Conservation (phyloP, 2,113 vertebrate genomes). For the Gallinago media region DNA sequence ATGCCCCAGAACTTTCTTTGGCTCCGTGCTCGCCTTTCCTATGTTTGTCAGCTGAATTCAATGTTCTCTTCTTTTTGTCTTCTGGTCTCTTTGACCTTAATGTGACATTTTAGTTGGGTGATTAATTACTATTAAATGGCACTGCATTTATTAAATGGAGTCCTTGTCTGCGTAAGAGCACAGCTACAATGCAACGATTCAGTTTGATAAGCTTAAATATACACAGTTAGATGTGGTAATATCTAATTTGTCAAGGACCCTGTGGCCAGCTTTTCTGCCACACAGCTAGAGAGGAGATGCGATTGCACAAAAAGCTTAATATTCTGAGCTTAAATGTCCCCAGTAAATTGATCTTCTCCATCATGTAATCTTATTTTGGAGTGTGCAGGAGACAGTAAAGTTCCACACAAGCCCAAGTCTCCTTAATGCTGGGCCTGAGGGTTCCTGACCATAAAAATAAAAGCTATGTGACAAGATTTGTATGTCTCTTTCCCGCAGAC, state of each 20-base stretch:
- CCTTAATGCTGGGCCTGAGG: conserved; percentile 75
- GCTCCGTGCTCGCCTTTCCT: conserved; percentile 57
- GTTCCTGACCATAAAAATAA: conserved; percentile 75
- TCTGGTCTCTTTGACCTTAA: conserved; percentile 81
- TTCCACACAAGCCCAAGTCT: conserved; percentile 69
- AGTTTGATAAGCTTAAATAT: conserved; percentile 83
- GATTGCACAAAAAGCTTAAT: conserved; percentile 73
- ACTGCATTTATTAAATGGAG: conserved; percentile 78
- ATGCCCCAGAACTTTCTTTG: conserved; percentile 67
- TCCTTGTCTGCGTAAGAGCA: conserved; percentile 74
- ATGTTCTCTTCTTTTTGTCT: conserved; percentile 74
- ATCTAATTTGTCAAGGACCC: conserved; percentile 83
- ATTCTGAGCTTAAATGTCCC: conserved; percentile 71
- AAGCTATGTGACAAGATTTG: conserved; percentile 73
- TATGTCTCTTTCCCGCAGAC: conserved; percentile 73
- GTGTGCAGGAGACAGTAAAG: conserved; percentile 77
- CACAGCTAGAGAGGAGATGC: conserved; percentile 66
- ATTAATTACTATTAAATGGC: conserved; percentile 81
- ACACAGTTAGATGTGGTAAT: conserved; percentile 83
- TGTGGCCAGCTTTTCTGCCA: conserved; percentile 74
- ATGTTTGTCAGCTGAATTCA: conserved; percentile 75
- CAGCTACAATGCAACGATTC: conserved; percentile 81
- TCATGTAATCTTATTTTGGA: conserved; percentile 82
- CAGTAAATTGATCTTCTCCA: conserved; percentile 75
- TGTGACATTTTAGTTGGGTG: conserved; percentile 81